Evolutionary conservation across 2,113 vertebrate genomes (phyloP), one percentile per base, ranked within the genome.

Genomic region (Pica pica): DNA sequence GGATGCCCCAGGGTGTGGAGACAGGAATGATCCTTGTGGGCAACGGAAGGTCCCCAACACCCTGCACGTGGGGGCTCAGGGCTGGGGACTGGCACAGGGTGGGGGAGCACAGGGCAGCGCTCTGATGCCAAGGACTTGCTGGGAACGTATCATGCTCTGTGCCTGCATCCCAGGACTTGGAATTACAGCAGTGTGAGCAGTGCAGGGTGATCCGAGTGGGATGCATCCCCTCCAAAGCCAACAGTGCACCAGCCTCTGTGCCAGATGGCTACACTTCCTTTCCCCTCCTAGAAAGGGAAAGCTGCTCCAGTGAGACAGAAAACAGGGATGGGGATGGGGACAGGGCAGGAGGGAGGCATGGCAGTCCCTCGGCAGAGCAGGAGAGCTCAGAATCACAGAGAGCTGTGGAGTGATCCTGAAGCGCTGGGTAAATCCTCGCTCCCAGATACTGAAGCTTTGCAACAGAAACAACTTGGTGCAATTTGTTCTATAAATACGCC

Each of bases 401-500:
- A 91, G 91, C 52, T 47, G 35, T 7, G 42, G n/a, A 83, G n/a
- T 2, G 2, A 17, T 41, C 64, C 87, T 96, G 90, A 78, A 92
- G 70, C 12, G 3, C 87, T 13, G 23, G 71, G 26, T 53, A 83
- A 50, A 78, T 22, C 89, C 90, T 90, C 6, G 3, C 74, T 64
- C 90, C 60, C 6, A 3, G 70, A 59, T 84, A 39, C 50, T 14
- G 80, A 28, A 95, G 94, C 95, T 74, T 78, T 94, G 76, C 86
- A 96, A 96, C 93, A 89, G 77, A 96, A 96, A 87, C 90, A 93
- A 52, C 83, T 87, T 11, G 35, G 15, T 46, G 55, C 64, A 55
- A 71, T 94, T 86, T 91, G 94, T 86, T 96, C 96, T 80, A 95
- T 97, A 95, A 97, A 96, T 92, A 95, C 23, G 3, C 79, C 15